These are phyloP conservation scores for Andrena marginata DNA, from an alignment of 2,888 invertebrate genomes.

Conservation along the genomic window DNA sequence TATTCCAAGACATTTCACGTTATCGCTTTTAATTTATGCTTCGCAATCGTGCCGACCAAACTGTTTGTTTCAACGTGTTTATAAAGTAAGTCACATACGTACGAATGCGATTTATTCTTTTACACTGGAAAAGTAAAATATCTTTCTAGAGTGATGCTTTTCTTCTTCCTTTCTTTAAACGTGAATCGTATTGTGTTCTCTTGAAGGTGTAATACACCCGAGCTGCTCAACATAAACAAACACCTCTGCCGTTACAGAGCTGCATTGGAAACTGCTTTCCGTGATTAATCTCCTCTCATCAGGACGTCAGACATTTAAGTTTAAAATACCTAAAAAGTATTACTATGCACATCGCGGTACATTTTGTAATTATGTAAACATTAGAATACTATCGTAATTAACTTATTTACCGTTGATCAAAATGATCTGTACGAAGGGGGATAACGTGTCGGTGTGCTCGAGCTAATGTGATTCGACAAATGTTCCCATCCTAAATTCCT, in stretches of 20 bases:
- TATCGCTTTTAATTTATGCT: constrained; percentile 36
- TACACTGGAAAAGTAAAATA: constrained; percentile 46
- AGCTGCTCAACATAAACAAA: constrained; percentile 55
- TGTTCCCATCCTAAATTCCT: constrained; percentile 90
- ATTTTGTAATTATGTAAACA: not conserved
- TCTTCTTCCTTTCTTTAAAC: constrained; percentile 36
- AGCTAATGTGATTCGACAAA: constrained; percentile 86
- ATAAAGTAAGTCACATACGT: constrained; percentile 42
- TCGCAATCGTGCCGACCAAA: constrained; percentile 9
- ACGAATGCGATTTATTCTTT: constrained; percentile 54
- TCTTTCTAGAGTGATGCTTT: constrained; percentile 39
- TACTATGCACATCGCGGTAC: not conserved
- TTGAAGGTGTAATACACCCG: constrained; percentile 66
- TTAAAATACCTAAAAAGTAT: constrained; percentile 55
- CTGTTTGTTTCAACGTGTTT: constrained; percentile 17
- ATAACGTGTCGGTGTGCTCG: constrained; percentile 89
- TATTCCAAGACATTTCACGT: constrained; percentile 31
- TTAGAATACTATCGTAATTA: not conserved
- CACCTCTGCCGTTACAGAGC: constrained; percentile 55
- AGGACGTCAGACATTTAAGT: constrained; percentile 41
- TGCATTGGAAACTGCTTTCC: constrained; percentile 59
- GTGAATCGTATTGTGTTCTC: constrained; percentile 61
- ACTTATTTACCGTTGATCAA: constrained; percentile 84
- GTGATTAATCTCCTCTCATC: constrained; percentile 56
- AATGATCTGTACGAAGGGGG: constrained; percentile 90